These are phyloP conservation scores for Eurystomus gularis DNA, from an alignment of 2,113 vertebrate species.

Conservation along the genomic window DNA sequence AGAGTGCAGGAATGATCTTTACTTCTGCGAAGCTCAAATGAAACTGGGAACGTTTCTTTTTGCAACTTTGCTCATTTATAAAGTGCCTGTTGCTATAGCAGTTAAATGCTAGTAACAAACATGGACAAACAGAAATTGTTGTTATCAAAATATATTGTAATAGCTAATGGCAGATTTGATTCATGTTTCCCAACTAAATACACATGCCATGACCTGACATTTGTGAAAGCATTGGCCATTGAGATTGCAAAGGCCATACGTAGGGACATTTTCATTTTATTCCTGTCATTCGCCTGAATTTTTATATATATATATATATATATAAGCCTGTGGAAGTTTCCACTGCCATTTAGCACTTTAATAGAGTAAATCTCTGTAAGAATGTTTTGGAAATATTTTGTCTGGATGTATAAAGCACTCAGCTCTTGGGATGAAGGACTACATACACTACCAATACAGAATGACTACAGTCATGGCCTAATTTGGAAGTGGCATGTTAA, in stretches of 20 bases:
- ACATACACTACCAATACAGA: neutral
- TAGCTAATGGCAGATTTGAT: neutral
- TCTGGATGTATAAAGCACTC: constrained; percentile 1
- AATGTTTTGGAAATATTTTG: constrained; percentile 50
- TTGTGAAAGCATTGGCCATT: neutral
- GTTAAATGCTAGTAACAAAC: neutral
- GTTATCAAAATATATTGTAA: neutral
- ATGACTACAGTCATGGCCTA: neutral
- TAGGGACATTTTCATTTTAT: neutral
- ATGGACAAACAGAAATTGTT: constrained; percentile 4
- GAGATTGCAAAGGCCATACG: neutral
- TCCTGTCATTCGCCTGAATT: neutral
- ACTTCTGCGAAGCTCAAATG: neutral
- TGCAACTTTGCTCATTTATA: neutral
- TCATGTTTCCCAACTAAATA: neutral
- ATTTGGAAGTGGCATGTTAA: constrained; percentile 24
- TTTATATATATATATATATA: neutral
- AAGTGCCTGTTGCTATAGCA: constrained; percentile 34
- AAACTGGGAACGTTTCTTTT: neutral
- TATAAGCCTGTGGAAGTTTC: neutral
- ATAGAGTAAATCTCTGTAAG: constrained; percentile 4
- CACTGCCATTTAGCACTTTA: neutral
- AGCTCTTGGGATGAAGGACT: neutral
- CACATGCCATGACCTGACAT: neutral
- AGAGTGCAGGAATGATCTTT: neutral